phyloP scores from a whole-genome alignment of 1,140 invertebrate species.

The Aphelinus certus region DNA sequence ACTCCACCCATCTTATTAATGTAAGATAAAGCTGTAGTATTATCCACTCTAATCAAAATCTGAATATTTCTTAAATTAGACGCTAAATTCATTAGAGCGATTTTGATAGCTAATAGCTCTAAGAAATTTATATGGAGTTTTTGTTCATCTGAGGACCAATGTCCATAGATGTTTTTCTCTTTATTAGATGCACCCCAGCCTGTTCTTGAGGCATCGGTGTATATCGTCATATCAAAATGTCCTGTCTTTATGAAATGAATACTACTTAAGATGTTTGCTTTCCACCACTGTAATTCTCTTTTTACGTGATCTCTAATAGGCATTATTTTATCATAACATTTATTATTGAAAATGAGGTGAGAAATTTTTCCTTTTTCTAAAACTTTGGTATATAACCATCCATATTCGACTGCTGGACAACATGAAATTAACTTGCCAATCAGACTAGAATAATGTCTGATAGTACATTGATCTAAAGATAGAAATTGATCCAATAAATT shows the following conservation, averaged over 20 bases:
- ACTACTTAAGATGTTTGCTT: too few relatives aligned
- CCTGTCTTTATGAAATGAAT: too few relatives aligned
- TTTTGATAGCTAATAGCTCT: slow-evolving; percentile 33
- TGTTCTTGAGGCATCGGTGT: slow-evolving; percentile 47
- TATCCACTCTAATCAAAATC: slow-evolving; percentile 39
- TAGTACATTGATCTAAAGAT: too few relatives aligned
- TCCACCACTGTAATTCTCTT: too few relatives aligned
- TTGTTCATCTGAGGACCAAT: slow-evolving; percentile 32
- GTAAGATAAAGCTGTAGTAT: slow-evolving; percentile 39
- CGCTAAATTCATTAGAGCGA: slow-evolving; percentile 37
- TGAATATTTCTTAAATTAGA: slow-evolving; percentile 20
- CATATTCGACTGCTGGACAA: slow-evolving; percentile 27
- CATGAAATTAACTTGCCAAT: slow-evolving; percentile 22
- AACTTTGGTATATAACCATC: slow-evolving; percentile 24
- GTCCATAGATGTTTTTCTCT: slow-evolving; percentile 22
- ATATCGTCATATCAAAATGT: slow-evolving; percentile 42
- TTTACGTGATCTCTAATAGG: too few relatives aligned
- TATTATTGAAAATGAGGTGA: too few relatives aligned
- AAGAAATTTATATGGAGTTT: slow-evolving; percentile 38
- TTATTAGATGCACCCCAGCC: slow-evolving; percentile 47
- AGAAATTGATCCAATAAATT: too few relatives aligned
- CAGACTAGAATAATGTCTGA: neutral
- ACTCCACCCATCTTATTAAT: slow-evolving; percentile 39
- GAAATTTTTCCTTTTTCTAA: too few relatives aligned
- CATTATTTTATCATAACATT: too few relatives aligned